Conservation (phyloP, 2,797 vertebrate genomes). For the Austrolebias charrua region DNA sequence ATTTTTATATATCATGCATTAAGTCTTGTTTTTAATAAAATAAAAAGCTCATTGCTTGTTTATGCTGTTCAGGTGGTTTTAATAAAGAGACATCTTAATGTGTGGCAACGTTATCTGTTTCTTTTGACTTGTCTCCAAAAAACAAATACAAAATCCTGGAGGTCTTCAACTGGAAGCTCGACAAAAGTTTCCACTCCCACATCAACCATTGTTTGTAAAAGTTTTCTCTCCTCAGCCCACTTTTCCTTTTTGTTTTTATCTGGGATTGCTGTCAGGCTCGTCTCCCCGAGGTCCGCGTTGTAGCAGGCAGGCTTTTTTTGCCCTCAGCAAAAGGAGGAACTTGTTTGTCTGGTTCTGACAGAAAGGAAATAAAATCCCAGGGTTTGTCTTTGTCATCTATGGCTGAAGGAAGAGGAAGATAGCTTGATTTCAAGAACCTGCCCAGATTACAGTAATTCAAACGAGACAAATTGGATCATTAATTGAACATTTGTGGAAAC, state of each 20-base stretch:
- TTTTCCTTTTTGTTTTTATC: constrained; percentile 27
- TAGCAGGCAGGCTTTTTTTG: constrained; percentile 59
- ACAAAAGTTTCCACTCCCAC: background rate
- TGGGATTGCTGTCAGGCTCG: constrained; percentile 51
- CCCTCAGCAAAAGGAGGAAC: constrained; percentile 71
- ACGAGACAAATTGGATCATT: background rate
- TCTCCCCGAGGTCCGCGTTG: constrained; percentile 65
- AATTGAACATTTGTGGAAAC: background rate
- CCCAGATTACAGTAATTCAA: background rate
- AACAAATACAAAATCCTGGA: background rate
- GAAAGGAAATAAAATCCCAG: constrained; percentile 79
- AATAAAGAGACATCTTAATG: background rate
- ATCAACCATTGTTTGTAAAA: constrained; percentile 8
- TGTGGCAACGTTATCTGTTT: too few relatives aligned
- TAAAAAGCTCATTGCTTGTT: constrained; percentile 36
- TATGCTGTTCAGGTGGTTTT: constrained; percentile 19
- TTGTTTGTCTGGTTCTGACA: constrained; percentile 79
- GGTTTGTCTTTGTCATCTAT: constrained; percentile 68
- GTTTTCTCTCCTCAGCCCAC: constrained; percentile 21
- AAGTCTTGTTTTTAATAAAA: constrained; percentile 68
- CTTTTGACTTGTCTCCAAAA: too few relatives aligned
- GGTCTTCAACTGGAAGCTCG: background rate
- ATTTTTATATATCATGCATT: constrained; percentile 16
- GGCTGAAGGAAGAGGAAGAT: constrained; percentile 40
- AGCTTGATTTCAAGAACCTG: constrained; percentile 18